Base-by-base conservation (phyloP, 2,113 vertebrate species). In the Stictonetta naevosa region DNA sequence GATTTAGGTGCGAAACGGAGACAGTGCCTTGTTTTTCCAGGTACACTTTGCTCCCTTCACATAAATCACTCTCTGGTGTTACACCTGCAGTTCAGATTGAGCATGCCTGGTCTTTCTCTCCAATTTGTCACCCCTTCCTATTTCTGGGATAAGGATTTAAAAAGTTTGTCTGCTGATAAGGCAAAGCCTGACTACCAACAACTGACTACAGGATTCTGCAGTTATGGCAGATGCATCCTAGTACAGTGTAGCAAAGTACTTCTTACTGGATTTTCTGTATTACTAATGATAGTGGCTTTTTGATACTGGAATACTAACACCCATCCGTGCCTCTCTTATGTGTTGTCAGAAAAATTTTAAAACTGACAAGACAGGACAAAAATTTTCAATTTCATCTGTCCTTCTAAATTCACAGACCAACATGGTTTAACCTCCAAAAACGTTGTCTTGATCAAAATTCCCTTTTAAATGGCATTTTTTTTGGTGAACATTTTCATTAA, bases 1-100 rank as follows among this genome's bases (percentile, higher is more conserved):
- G 92, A 93, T 95, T 96, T 83, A 85, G 75, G 84, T 71, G 85
- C 73, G 62, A 62, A 83, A 23, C 75, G 62, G 40, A 85, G 78
- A 33, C 38, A 86, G 83, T 68, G 50, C 0, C 13, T 53, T 88
- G 26, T 82, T 87, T 82, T 73, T 77, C 67, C 84, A 94, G 93
- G 89, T 83, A 89, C 87, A 48, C 50, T 83, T 73, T 91, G 78
- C 87, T 91, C 93, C 59, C 38, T 90, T 90, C 40, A 14, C 8
- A 19, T 92, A 95, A 62, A 66, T 40, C 44, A 53, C 46, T 83
- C 64, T 76, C 74, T 90, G 69, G 16, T 40, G 73, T 94, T 90
- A 87, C 83, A 79, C 84, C 77, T 89, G 22, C 52, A 44, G 25
- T 28, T 88, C 81, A n/a, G 50, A 22, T 29, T 0, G 46, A 80